Conservation (phyloP, 1,140 invertebrate genomes). For the Pseudoatta argentina region DNA sequence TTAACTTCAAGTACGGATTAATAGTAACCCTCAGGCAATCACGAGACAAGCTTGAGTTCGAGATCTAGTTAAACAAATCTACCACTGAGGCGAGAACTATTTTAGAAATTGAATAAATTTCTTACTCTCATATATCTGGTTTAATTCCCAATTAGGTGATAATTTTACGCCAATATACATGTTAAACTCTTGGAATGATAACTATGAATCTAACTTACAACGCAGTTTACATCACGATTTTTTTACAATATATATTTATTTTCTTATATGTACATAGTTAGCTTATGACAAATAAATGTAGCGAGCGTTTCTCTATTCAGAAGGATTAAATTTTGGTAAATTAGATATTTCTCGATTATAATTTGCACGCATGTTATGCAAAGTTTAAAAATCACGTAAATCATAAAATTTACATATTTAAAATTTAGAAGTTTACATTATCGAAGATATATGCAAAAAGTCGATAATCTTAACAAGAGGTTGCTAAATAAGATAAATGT, state of each 20-base stretch:
- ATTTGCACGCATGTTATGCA: neutral
- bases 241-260: neutral
- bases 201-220: neutral
- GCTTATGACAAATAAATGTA: neutral
- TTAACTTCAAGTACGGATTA: slow-evolving; percentile 46
- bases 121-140: neutral
- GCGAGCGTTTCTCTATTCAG: neutral
- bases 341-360: neutral
- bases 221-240: neutral
- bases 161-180: too few relatives aligned
- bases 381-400: neutral
- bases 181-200: neutral
- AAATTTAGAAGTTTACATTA: neutral
- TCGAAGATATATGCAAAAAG: neutral
- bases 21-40: slow-evolving; percentile 24
- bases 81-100: slow-evolving; percentile 3
- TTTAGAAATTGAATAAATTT: slow-evolving; percentile 1
- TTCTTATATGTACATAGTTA: neutral
- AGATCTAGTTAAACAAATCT: slow-evolving; percentile 5
- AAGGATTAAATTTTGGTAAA: neutral
- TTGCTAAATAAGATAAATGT: neutral
- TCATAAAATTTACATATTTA: too few relatives aligned
- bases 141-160: neutral
- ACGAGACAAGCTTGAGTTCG: neutral
- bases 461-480: neutral